Evolutionary conservation across 2,888 invertebrate genomes (phyloP), one percentile per base, ranked within the genome.

Genomic region (Argyresthia goedartella): DNA sequence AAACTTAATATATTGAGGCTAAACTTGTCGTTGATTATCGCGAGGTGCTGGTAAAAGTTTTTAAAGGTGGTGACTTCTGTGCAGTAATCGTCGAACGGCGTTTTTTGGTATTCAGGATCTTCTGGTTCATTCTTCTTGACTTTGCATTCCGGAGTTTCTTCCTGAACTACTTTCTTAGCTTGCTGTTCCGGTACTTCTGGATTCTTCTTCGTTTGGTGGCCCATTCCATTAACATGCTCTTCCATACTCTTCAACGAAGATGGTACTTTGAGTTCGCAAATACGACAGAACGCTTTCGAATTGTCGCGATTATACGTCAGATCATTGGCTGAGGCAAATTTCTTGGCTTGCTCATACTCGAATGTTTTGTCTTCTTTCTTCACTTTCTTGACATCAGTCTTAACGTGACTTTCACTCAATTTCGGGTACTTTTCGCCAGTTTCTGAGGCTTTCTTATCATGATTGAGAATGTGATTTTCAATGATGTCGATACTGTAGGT

Each of bases 11-110:
- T 1, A 42, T 57, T 66, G 0, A 72, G 42, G 9, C 61, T 63
- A 35, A 61, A 58, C 35, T 63, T 64, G 0, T 66, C 60, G 56
- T 73, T 73, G 8, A 73, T 55, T 10, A 71, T 51, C 0, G 64
- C 4, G 42, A 65, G 63, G 1, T 57, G 49, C 8, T 53, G 50
- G 9, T 55, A 46, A 2, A 33, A 10, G 16, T 55, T 54, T 13
- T 60, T 50, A 0, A 66, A 9, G 4, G 25, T 35, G 0, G 52
- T 15, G 0, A 62, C 0, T 1, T 6, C 55, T 1, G 54, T 48
- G 0, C 67, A 8, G 39, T 62, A 70, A 0, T 49, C 8, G 0
- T 13, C 8, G 10, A 53, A 47, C 0, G 54, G 53, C 25, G 35
- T 14, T 4, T 43, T 50, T 34, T 11, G 11, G 16, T 43, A 50